Evolutionary conservation across 2,113 vertebrate species (phyloP), one percentile per base, ranked within the genome.

Genomic region (Myxocyprinus asiaticus): DNA sequence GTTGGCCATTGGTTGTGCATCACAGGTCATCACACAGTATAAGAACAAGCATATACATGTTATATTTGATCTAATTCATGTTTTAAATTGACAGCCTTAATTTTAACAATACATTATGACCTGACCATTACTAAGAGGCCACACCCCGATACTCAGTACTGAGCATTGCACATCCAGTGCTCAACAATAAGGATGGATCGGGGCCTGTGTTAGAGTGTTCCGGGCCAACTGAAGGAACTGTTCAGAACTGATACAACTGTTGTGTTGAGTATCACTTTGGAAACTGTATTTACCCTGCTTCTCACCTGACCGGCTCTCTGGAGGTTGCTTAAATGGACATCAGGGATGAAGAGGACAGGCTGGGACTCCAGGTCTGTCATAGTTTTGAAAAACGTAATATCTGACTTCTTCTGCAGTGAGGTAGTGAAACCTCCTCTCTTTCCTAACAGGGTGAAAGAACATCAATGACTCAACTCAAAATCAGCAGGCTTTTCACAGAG

Each of bases 311-410:
- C 96, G 4, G 95, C 93, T 85, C 98, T 94, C 91, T 99, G 98
- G 73, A 99, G 90, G 90, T 98, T 99, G 55, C 95, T 95, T 69
- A 99, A 99, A 89, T 99, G 98, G 84, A 99, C 95, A 4, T 99
- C 98, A 0, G 97, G 98, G 61, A 99, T 99, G 90, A 99, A 99
- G 75, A 99, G 95, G 22, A 99, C 98, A 0, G 98, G 98, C 89
- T 99, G 98, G 0, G 95, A 95, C 88, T 98, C 96, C 87, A 99
- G 89, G 84, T 99, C 95, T 0, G 90, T 89, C 94, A 99, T 94
- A 56, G 94, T 94, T 92, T 98, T 99, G 91, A 99, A 99, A 87
- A 91, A 95, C 55, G 98, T 97, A 85, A 94, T 90, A 81, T 99
- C 98, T 0, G 94, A 92, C 87, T 96, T 98, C 87, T 96, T 98